Evolutionary conservation across 2,113 vertebrate genomes (phyloP).

Genomic region (Amblyopsis rosae): DNA sequence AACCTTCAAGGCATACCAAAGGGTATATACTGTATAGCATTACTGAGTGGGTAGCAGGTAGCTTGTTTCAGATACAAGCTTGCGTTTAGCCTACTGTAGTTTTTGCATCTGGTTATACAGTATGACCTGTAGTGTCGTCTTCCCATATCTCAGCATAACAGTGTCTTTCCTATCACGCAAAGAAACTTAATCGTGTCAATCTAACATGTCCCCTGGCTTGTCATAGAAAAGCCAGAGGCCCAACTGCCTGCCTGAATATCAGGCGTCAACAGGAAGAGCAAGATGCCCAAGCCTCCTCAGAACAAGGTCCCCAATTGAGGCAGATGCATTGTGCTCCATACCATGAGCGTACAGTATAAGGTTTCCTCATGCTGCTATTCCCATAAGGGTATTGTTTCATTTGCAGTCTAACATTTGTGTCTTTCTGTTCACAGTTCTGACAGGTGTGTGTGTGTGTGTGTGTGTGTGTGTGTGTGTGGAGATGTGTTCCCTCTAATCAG

Average conservation of each 20-base stretch:
- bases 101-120: conserved; percentile 23
- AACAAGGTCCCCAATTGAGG: conserved; percentile 26
- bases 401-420: conserved; percentile 18
- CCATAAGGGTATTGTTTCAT: conserved; percentile 53
- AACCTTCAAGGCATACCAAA: conserved; percentile 26
- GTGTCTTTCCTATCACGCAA: conserved; percentile 15
- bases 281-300: conserved; percentile 22
- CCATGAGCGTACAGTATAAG: conserved; percentile 22
- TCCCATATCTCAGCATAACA: conserved; percentile 7
- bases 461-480: neutral
- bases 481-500: conserved; percentile 5
- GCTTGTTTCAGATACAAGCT: conserved; percentile 23
- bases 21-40: neutral
- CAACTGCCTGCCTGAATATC: conserved; percentile 43
- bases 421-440: conserved; percentile 34
- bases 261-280: conserved; percentile 32
- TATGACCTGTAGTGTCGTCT: conserved; percentile 6
- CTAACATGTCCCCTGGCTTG: conserved; percentile 16
- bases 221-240: neutral
- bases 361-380: conserved; percentile 49
- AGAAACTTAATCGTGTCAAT: conserved; percentile 37
- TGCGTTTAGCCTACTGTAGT: conserved; percentile 38
- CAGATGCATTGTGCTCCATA: conserved; percentile 55
- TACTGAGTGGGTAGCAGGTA: conserved; percentile 8
- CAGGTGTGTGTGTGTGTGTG: neutral